Base-by-base conservation (phyloP, 2,113 vertebrate genomes). In the Scomber colias region DNA sequence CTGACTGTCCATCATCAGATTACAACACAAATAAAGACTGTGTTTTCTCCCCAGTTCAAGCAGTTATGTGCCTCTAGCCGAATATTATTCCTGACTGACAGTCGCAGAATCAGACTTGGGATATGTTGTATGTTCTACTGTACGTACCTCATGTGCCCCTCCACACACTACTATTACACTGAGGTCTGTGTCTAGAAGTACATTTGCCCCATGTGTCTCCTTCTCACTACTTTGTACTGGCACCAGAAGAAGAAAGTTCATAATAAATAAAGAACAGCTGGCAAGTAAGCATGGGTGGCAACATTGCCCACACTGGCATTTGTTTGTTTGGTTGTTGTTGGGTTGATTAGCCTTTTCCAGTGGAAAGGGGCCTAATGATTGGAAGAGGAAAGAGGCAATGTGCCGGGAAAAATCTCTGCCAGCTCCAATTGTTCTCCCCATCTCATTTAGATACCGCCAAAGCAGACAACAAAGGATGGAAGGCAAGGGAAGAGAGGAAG, bases 241-340 rank as follows among this genome's bases (percentile, higher is more conserved):
- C 54, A 70, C 17, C 57, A 35, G 19, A 55, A 53, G 40, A 31
- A 45, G 63, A 79, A 76, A 75, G 56, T 59, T 62, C n/a, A 62
- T 61, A 66, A 83, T 71, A 61, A 88, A 85, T 67, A 77, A 89
- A 87, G 73, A 92, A 82, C 71, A 76, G 71, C 85, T 93, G 91
- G 82, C 64, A 83, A 60, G 30, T 71, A 44, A 53, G 56, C 45
- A 77, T 59, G 55, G 74, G 86, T 88, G 80, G 87, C 46, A 92
- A 91, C 83, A 89, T 46, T 46, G 61, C 53, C 78, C 63, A 79
- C 71, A 62, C 71, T 76, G 56, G 31, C 17, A 48, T 83, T 86
- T 90, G 74, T 90, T 90, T 93, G 86, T 89, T 90, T 92, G 81
- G 60, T 87, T 92, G 86, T 87, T 93, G 87, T 91, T 75, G 72